These are phyloP conservation scores for Drosophila murphyi DNA, from an alignment of 1,140 invertebrate species.

Conservation along the genomic window DNA sequence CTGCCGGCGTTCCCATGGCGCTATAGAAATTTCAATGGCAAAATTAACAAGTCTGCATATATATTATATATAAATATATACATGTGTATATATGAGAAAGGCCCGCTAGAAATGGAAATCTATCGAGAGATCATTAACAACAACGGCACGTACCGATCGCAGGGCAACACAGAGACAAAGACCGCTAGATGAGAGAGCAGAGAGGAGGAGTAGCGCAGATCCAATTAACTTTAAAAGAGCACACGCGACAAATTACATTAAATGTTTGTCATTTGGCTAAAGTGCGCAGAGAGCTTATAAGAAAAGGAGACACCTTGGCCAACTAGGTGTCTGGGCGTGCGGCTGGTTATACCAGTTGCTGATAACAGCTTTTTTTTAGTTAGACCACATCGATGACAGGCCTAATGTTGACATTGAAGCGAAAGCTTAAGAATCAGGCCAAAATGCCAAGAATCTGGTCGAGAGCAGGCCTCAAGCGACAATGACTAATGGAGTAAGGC, in stretches of 20 bases:
- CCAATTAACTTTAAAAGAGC: slow-evolving; percentile 32
- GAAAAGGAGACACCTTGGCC: neutral
- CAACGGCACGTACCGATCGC: slow-evolving; percentile 49
- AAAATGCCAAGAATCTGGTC: slow-evolving; percentile 46
- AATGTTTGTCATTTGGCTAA: slow-evolving; percentile 44
- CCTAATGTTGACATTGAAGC: slow-evolving; percentile 75
- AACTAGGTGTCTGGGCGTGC: slow-evolving; percentile 16
- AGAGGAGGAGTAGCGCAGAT: neutral
- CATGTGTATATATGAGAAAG: slow-evolving; percentile 12
- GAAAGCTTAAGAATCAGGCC: slow-evolving; percentile 69
- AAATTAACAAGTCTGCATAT: neutral
- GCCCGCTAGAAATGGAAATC: slow-evolving; percentile 50
- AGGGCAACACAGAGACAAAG: neutral
- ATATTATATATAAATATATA: neutral
- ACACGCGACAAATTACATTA: slow-evolving; percentile 54
- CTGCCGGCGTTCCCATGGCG: slow-evolving; percentile 34
- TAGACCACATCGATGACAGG: slow-evolving; percentile 71
- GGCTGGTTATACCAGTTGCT: slow-evolving; percentile 60
- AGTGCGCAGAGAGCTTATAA: slow-evolving; percentile 14
- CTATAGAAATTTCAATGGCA: slow-evolving; percentile 29
- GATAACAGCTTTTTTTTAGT: slow-evolving; percentile 16
- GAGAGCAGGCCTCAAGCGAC: neutral
- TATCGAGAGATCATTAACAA: slow-evolving; percentile 61
- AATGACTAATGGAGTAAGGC: slow-evolving; percentile 65
- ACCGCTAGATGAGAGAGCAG: slow-evolving; percentile 7